A percentile compares a stretch with the other conserved stretches of the same genome.
Conservation (phyloP, 1,140 invertebrate species). For the Drosophila aff. region DNA sequence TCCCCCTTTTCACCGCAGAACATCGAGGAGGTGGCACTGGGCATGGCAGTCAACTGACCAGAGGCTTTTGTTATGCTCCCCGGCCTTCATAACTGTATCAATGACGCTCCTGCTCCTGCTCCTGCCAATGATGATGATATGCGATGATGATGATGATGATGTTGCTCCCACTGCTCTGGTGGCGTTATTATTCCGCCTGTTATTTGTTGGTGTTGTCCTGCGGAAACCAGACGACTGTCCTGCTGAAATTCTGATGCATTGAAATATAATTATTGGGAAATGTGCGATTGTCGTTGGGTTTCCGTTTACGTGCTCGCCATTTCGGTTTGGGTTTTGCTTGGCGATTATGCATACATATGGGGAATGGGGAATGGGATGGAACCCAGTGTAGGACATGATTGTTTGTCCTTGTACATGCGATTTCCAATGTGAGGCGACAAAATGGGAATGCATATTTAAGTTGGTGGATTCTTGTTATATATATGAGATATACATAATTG, state of each 20-base stretch:
- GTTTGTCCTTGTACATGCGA: constrained; percentile 31
- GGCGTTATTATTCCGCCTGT: constrained; percentile 28
- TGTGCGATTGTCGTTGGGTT: constrained; percentile 81
- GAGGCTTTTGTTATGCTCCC: constrained; percentile 51
- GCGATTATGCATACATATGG: constrained; percentile 41
- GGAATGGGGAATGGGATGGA: not conserved
- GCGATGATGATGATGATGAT: constrained; percentile 36
- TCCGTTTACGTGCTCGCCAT: constrained; percentile 72
- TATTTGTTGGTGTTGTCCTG: constrained; percentile 49
- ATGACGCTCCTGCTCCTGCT: constrained; percentile 20
- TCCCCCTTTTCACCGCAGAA: constrained; percentile 25
- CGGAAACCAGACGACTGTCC: constrained; percentile 79
- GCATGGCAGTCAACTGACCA: constrained; percentile 37
- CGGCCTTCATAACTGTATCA: constrained; percentile 64
- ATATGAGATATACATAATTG: not conserved
- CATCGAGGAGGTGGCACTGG: constrained; percentile 7
- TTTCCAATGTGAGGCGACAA: constrained; percentile 3
- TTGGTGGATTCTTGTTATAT: not conserved
- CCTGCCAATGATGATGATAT: constrained; percentile 27
- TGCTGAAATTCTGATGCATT: constrained; percentile 81
- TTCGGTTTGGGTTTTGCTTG: constrained; percentile 23
- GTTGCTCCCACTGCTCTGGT: constrained; percentile 29
- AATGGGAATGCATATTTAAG: constrained; percentile 2
- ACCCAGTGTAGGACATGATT: constrained; percentile 28
- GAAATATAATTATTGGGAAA: constrained; percentile 84